Base-by-base conservation (phyloP, 2,797 vertebrate species). In the Phalanger gymnotis region DNA sequence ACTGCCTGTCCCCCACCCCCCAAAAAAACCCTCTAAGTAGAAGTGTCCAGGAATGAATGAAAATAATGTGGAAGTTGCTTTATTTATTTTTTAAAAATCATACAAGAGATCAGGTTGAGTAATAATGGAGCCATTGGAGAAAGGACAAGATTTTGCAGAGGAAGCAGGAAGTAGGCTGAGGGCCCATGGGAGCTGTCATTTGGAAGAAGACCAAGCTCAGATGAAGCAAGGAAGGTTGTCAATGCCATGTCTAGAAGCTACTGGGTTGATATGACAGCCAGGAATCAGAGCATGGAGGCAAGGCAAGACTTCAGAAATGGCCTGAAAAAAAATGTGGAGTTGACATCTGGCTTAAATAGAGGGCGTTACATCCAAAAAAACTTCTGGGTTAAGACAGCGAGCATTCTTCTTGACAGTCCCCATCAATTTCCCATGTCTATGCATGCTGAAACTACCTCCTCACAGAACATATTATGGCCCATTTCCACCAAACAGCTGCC, bases 41-140 rank as follows among this genome's bases (percentile, higher is more conserved):
- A 61, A 95, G 47, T 93, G 90, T 92, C 96, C 96, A 87, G 92
- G 92, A 97, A 93, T 92, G 11, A 93, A 97, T 94, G 92, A 66
- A 97, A 96, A 97, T 95, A 96, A 40, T 52, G 56, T 25, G 14
- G 34, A 53, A 94, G 92, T 10, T 53, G 4, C 53, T 96, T 97
- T 95, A 90, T 96, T 97, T 97, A 47, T 90, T 53, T 73, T 53
- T 73, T 40, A 40, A n/a, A 81, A 87, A 53, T 54, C 52, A 53
- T 0, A 4, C 16, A 90, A 90, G 25, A 34, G 73, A 87, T 91
- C 30, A 28, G 87, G 92, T 51, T 58, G 92, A n/a, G 81, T 96
- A 94, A 54, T 96, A 92, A 97, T 95, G 53, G 93, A 93, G 55
- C 22, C 1, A 10, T 95, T 90, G 87, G 92, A 54, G 93, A 91